Conservation (phyloP, 2,797 vertebrate genomes). For the Brotula barbata region DNA sequence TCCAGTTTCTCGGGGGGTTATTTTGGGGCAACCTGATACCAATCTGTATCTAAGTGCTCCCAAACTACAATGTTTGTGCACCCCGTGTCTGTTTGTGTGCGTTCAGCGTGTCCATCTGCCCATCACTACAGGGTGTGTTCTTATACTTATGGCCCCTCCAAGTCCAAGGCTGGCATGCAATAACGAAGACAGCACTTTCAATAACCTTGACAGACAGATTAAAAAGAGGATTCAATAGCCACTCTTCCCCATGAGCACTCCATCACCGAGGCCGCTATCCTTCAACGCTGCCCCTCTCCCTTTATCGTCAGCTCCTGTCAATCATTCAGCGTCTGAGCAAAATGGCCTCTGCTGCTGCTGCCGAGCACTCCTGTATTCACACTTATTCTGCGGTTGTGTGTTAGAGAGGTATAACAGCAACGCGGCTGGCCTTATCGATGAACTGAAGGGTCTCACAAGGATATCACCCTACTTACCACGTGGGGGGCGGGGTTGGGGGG, state of each 20-base stretch:
- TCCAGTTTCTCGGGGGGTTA: too few relatives aligned
- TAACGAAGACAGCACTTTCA: constrained; percentile 79
- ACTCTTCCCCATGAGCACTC: constrained; percentile 73
- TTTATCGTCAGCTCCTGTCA: constrained; percentile 75
- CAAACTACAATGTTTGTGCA: background rate
- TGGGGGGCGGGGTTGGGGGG: background rate
- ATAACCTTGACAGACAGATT: constrained; percentile 81
- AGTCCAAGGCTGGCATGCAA: constrained; percentile 73
- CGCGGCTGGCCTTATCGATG: constrained; percentile 51
- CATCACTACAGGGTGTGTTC: constrained; percentile 44
- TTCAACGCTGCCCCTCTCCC: constrained; percentile 62
- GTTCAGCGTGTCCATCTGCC: constrained; percentile 47
- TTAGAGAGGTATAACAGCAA: constrained; percentile 38
- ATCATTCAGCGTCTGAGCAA: constrained; percentile 57
- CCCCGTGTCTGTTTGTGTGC: constrained; percentile 25
- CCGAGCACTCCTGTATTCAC: constrained; percentile 51
- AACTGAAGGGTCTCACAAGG: constrained; percentile 22
- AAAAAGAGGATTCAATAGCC: constrained; percentile 78
- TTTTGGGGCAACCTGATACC: too few relatives aligned
- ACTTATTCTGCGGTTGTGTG: constrained; percentile 54
- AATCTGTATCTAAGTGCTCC: too few relatives aligned
- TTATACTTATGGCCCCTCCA: constrained; percentile 59
- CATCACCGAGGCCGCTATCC: constrained; percentile 71
- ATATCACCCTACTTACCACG: constrained; percentile 33
- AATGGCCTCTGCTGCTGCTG: constrained; percentile 57